These are phyloP conservation scores for Thymelicus lineola DNA, from an alignment of 2,888 invertebrate species.

Conservation along the genomic window DNA sequence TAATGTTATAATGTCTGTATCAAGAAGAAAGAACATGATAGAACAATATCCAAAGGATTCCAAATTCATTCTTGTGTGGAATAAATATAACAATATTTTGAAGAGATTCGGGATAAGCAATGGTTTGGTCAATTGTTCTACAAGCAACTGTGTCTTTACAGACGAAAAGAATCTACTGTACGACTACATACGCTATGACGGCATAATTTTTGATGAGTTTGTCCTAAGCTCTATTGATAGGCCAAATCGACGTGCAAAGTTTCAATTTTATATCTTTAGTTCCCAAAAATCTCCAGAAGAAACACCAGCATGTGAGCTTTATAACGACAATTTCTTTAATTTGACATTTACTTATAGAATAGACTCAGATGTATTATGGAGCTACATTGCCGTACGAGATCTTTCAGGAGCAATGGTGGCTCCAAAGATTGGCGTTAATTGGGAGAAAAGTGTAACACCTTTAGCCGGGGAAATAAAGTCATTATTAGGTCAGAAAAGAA, in stretches of 20 bases:
- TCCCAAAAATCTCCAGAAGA: slow-evolving; percentile 55
- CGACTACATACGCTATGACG: slow-evolving; percentile 53
- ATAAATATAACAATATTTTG: slow-evolving; percentile 32
- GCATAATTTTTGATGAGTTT: slow-evolving; percentile 54
- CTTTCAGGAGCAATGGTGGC: slow-evolving; percentile 53
- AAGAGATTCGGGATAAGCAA: slow-evolving; percentile 8
- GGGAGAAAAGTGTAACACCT: slow-evolving; percentile 46
- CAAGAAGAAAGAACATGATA: slow-evolving; percentile 8
- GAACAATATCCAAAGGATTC: slow-evolving; percentile 17
- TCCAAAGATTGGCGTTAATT: slow-evolving; percentile 51
- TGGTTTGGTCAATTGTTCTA: slow-evolving; percentile 47
- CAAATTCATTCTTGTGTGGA: slow-evolving; percentile 56
- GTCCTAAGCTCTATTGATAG: slow-evolving; percentile 43
- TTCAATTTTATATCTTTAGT: slow-evolving; percentile 59
- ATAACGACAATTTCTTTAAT: slow-evolving; percentile 62
- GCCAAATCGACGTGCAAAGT: slow-evolving; percentile 46
- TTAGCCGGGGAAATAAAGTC: slow-evolving; percentile 48
- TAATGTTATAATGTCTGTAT: slow-evolving; percentile 34
- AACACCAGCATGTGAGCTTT: slow-evolving; percentile 58
- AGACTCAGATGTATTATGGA: slow-evolving; percentile 64
- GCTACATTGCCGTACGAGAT: slow-evolving; percentile 59
- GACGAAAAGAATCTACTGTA: slow-evolving; percentile 49
- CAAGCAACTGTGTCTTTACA: slow-evolving; percentile 55
- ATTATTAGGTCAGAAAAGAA: slow-evolving; percentile 55
- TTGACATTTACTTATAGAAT: slow-evolving; percentile 67